phyloP scores from a whole-genome alignment of 2,113 vertebrate genomes.

The Tamias sibiricus region DNA sequence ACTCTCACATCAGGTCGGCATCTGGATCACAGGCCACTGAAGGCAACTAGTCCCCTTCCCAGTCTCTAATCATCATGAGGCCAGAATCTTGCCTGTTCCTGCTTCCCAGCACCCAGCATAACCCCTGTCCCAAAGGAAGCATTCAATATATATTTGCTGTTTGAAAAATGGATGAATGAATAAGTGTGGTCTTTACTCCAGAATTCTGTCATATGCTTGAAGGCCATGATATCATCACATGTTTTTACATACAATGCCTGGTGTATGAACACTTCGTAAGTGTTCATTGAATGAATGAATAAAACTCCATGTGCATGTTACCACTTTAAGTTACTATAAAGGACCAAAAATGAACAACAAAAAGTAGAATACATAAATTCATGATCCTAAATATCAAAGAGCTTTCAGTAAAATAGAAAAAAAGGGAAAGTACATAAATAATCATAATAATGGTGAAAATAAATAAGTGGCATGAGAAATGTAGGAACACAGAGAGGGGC shows the following conservation, averaged over 20 bases:
- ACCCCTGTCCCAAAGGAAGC: background rate
- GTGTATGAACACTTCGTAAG: background rate
- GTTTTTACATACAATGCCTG: background rate
- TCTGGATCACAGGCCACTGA: background rate
- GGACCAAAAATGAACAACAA: background rate
- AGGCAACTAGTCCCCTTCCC: background rate
- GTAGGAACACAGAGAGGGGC: background rate
- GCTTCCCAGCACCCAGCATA: background rate
- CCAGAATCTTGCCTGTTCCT: background rate
- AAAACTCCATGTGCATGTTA: background rate
- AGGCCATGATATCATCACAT: background rate
- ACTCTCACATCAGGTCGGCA: background rate
- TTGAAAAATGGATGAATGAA: background rate
- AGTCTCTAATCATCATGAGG: background rate
- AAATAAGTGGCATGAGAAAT: background rate
- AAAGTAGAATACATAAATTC: background rate
- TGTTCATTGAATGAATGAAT: background rate
- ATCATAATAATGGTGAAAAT: background rate
- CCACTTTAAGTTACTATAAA: background rate
- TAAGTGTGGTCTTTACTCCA: background rate
- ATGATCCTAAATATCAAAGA: background rate
- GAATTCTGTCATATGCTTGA: background rate
- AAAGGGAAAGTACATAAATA: background rate
- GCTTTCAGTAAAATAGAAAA: background rate
- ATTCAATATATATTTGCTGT: background rate